A percentile compares a stretch with the other conserved stretches of the same genome.
These are phyloP conservation scores for Ophiothrix spiculata DNA, from an alignment of 35 echinoderm and acorn worm genomes.

Conservation along the genomic window DNA sequence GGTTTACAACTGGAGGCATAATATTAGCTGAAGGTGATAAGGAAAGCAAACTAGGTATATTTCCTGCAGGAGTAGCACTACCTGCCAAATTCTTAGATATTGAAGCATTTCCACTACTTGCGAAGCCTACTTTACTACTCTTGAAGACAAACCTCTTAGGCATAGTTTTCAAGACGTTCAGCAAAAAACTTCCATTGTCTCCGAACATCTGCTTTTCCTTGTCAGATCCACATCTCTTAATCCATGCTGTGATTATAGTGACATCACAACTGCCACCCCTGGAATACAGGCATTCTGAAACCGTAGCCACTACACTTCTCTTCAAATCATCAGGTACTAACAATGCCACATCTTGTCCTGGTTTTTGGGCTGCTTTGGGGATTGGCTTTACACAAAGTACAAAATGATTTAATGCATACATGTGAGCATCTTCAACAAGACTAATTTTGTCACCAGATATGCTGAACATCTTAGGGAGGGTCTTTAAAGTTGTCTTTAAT, in stretches of 20 bases:
- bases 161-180: not conserved
- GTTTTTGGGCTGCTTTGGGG: not conserved
- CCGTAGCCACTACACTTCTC: not conserved
- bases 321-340: not conserved
- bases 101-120: too few species aligned
- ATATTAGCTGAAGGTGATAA: too few species aligned
- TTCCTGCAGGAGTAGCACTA: too few species aligned
- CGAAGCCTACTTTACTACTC: not conserved
- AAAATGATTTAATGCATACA: not conserved
- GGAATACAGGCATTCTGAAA: not conserved
- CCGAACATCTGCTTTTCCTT: not conserved
- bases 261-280: not conserved
- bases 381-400: not conserved
- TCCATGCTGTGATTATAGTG: not conserved
- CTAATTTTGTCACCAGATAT: not conserved
- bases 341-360: too few species aligned
- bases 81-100: too few species aligned
- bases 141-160: not conserved
- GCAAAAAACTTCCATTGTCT: not conserved
- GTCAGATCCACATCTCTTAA: not conserved
- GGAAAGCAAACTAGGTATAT: too few species aligned
- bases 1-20: not conserved
- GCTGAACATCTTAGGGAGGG: not conserved
- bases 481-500: not conserved
- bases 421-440: not conserved